Evolutionary conservation across 2,113 vertebrate species (phyloP), one percentile per base, ranked within the genome.

Genomic region (Ceuthmochares aereus): DNA sequence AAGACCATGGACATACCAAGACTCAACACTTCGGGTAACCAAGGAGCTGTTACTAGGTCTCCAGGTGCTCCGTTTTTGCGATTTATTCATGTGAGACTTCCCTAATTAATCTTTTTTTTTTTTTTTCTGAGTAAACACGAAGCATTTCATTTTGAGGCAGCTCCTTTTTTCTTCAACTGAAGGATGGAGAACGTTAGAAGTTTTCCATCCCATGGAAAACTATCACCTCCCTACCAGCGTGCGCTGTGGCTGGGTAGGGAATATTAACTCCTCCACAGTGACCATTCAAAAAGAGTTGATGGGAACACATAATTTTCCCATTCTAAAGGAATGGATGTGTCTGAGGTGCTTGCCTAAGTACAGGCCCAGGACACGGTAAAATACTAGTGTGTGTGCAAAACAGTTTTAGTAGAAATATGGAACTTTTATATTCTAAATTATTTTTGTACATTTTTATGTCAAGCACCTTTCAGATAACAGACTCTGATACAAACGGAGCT

Each of bases 391-490:
- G 22, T 37, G 55, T 34, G 40, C 59, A 40, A 36, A 54, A 22
- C 17, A 45, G 6, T 13, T 20, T 62, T 40, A 21, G 12, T 15
- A 34, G 64, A 89, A 45, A n/a, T 6, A 47, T 3, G 20, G 60
- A 25, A 37, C 4, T 94, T 96, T 96, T 92, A 36, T 86, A 90
- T 79, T 77, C 51, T 90, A 95, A 97, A 86, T 96, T 96, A 95
- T 97, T 98, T 97, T 93, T 97, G 76, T 67, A 87, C 8, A 18
- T 45, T 88, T 93, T 69, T 69, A 69, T 12, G 49, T 84, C 29
- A 0, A 29, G 23, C 37, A 29, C 78, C 42, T 94, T 62, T 74
- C 19, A 51, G 84, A 63, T 51, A 51, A 91, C 21, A 43, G 59
- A 59, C 62, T 92, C 55, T 3, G 87, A 52, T 52, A 34, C 30